phyloP scores from a whole-genome alignment of 2,113 vertebrate genomes.

The Tauraco erythrolophus region DNA sequence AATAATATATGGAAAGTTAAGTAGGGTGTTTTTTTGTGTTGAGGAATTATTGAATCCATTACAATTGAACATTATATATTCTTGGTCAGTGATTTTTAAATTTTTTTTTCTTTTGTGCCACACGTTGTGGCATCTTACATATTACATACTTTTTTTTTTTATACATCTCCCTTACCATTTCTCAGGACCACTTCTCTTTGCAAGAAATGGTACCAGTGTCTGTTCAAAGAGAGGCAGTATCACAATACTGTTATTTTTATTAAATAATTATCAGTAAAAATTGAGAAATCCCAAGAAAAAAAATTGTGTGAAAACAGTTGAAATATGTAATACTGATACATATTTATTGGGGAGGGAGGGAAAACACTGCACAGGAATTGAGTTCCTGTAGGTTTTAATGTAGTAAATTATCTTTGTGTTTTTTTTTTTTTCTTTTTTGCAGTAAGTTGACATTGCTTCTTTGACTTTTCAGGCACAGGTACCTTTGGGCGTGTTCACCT shows the following conservation, averaged over 20 bases:
- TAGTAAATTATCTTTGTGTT: neutral
- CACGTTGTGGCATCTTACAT: neutral
- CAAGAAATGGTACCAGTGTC: neutral
- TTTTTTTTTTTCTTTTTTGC: neutral
- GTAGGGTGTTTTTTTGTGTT: neutral
- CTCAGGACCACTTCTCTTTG: neutral
- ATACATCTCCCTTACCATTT: neutral
- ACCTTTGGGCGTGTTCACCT: constrained; percentile 95
- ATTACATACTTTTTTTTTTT: neutral
- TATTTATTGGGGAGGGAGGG: neutral
- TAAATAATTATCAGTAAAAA: neutral
- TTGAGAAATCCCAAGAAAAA: neutral
- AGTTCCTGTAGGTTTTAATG: neutral
- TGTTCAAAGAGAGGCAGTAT: neutral
- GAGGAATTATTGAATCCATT: neutral
- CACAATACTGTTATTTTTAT: neutral
- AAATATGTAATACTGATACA: neutral
- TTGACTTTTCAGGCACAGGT: constrained; percentile 84
- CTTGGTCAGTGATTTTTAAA: neutral
- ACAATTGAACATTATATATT: neutral
- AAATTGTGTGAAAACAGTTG: neutral
- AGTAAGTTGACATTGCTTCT: neutral
- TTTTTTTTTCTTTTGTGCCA: neutral
- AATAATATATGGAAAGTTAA: neutral
- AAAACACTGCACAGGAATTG: neutral